Base-by-base conservation (phyloP, 1,140 invertebrate genomes). In the Reticulitermes speratus region DNA sequence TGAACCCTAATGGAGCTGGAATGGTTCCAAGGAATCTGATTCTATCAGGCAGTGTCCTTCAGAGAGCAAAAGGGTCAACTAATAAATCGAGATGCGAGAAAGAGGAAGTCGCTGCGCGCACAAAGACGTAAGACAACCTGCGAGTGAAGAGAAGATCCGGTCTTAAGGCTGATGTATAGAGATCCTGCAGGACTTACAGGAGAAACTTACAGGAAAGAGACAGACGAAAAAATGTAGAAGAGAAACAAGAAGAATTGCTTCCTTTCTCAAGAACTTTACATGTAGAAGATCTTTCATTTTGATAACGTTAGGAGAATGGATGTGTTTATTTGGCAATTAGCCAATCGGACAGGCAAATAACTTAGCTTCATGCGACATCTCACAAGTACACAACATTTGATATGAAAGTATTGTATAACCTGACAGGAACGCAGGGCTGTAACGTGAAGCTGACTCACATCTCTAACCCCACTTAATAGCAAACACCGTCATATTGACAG, bases 41-140 rank as follows among this genome's bases (percentile, higher is more conserved):
- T 75, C 65, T 75, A 75, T 75, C 25, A 75, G 65, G 65, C 65
- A 12, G 25, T 75, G 65, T 75, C 65, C 65, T 75, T 75, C 65
- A 75, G 65, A 6, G 65, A 30, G 65, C 65, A 30, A 75, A 75
- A 75, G 65, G 65, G 25, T 75, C 65, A 30, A 75, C 9, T 75
- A 75, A 75, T 75, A 75, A 75, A 75, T 75, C 65, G 65, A 75
- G 65, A 75, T 8, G 65, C n/a, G 65, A 30, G 65, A 75, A 7
- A 30, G n/a, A 30, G 65, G 65, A 30, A 75, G n/a, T 12, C 2
- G 19, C 52, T 12, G 52, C 3, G 11, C 25, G n/a, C 65, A 75
- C 1, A 69, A 3, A 30, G 25, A 21, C 52, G 5, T 5, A 55
- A 55, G 19, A 55, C 1, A 14, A 5, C 52, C 52, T 21, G 52